Base-by-base conservation (phyloP, 2,113 vertebrate genomes). In the Apodemus speciosus region DNA sequence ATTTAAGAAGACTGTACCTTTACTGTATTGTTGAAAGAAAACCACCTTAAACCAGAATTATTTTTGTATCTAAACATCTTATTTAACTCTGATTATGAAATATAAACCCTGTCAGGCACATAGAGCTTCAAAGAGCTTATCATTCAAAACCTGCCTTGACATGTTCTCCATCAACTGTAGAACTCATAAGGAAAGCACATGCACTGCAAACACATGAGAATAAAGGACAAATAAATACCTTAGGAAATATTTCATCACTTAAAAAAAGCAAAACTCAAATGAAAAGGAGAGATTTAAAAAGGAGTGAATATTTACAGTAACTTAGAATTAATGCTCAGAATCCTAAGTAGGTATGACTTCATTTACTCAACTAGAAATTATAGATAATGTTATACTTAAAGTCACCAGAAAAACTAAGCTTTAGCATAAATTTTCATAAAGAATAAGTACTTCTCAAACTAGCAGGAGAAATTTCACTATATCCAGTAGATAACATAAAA, bases 21-120 rank as follows among this genome's bases (percentile, higher is more conserved):
- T 8, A 56, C 64, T 80, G 76, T 60, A 94, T 83, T n/a, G 5
- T 58, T 81, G 43, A 90, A 90, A 91, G 30, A 90, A 84, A 97
- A 46, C 3, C n/a, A 83, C 35, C 56, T 83, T 77, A 83, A 72
- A 51, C 43, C 35, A 90, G 49, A 92, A 80, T 60, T 95, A 21
- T 58, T 73, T 46, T 80, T 76, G 3, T 20, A 89, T 75, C 4
- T 80, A 79, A 96, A 87, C 18, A 64, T 79, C 85, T 91, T 91
- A 58, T 79, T 89, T 95, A 92, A 84, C 27, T 81, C 2, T 60
- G 21, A 76, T 4, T 73, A 21, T 80, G 27, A 95, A 91, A 85
- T 90, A 76, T 85, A 88, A 88, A 80, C 71, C 69, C 84, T 73
- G 8, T 75, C 18, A 76, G 71, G 3, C 49, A 95, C 53, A 87